Percentiles rank a stretch among this genome's conserved stretches.
Evolutionary conservation across 2,113 vertebrate species (phyloP).

Genomic region (Phylloscopus whistleri): DNA sequence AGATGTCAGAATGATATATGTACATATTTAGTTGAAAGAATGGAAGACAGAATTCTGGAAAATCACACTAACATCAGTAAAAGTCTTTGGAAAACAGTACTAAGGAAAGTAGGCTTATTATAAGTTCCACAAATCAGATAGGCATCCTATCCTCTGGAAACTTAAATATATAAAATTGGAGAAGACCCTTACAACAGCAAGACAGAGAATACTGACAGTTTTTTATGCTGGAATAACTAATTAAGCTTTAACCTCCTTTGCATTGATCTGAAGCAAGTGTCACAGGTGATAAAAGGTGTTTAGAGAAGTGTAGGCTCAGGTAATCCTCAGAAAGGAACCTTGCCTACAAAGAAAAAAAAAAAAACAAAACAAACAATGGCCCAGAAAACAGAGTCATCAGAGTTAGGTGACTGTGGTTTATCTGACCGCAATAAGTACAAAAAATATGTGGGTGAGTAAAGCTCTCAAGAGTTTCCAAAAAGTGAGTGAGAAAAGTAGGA

Average conservation of each 20-base stretch:
- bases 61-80: neutral
- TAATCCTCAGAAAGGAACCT: neutral
- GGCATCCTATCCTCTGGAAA: neutral
- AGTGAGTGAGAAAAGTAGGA: neutral
- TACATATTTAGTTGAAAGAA: neutral
- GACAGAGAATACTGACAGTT: neutral
- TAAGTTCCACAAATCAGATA: neutral
- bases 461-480: neutral
- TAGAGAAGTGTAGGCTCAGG: neutral
- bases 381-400: neutral
- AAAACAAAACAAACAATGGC: too few relatives aligned
- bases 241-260: neutral
- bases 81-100: neutral
- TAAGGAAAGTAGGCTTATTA: neutral
- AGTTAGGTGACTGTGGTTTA: neutral
- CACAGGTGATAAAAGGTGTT: neutral
- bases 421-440: neutral
- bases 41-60: neutral
- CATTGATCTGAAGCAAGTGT: rapidly evolving
- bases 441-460: neutral
- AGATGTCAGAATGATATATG: neutral
- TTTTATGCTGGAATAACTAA: neutral
- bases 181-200: neutral
- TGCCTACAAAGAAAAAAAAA: neutral
- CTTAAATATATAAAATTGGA: neutral